Evolutionary conservation across 1,140 invertebrate genomes (phyloP).

Genomic region (Drosophila serrata): DNA sequence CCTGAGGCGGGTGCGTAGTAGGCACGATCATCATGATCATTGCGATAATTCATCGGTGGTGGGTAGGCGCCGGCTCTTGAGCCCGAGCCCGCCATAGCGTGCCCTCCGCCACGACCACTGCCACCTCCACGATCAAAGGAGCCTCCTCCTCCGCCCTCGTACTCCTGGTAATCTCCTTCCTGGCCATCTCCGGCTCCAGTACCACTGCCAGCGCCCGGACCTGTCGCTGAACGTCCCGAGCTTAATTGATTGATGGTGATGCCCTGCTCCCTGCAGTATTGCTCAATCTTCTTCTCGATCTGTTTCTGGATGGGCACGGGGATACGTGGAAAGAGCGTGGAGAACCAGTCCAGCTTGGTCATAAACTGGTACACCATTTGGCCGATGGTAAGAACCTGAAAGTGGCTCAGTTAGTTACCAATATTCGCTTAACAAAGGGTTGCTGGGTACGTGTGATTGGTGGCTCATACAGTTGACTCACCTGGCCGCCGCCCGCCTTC

Average conservation of each 20-base stretch:
- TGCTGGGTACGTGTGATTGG: conserved; percentile 52
- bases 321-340: conserved; percentile 98
- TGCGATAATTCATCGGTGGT: conserved; percentile 64
- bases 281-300: conserved; percentile 91
- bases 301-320: conserved; percentile 99
- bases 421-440: not conserved
- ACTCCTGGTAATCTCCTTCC: conserved; percentile 56
- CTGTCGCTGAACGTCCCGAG: conserved; percentile 45
- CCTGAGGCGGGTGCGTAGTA: conserved; percentile 49
- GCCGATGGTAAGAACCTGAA: conserved; percentile 94
- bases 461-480: conserved; percentile 85
- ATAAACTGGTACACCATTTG: conserved; percentile 97
- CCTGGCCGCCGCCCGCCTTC: conserved; percentile 97
- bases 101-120: conserved; percentile 25
- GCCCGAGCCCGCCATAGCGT: conserved; percentile 8
- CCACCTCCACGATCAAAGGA: conserved; percentile 2
- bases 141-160: conserved; percentile 22
- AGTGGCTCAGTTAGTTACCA: not conserved
- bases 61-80: conserved; percentile 22
- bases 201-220: conserved; percentile 5
- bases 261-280: conserved; percentile 83
- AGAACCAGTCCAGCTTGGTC: conserved; percentile 99
- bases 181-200: not conserved
- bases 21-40: conserved; percentile 78
- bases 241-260: conserved; percentile 72